Evolutionary conservation across 2,113 vertebrate species (phyloP), one percentile per base, ranked within the genome.

Genomic region (Onychostoma macrolepis): DNA sequence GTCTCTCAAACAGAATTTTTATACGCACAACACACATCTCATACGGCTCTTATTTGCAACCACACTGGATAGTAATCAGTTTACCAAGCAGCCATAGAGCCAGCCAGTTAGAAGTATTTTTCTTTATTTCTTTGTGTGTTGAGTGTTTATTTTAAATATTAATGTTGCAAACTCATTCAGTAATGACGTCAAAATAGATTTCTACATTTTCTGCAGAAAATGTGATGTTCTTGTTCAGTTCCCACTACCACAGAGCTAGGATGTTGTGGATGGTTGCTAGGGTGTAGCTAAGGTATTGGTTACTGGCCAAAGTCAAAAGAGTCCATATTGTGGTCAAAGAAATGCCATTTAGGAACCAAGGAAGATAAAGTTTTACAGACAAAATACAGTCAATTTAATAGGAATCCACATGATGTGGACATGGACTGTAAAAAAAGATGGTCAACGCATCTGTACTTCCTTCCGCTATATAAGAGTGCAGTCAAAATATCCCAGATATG

Each of bases 1-100:
- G 33, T 15, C 41, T 76, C 86, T 88, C 86, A 86, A 86, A 90
- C 75, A 50, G 84, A 88, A 88, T 88, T 84, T 67, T 81, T 80
- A 48, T 77, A 65, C 17, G 24, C 26, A 24, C 38, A 21, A 85
- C 84, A 85, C 53, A 67, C 84, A 85, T 63, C 58, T 81, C 79
- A 63, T 65, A 45, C 36, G 0, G 12, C 9, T 41, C 36, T 30
- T 81, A 65, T 81, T 65, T 58, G 13, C 0, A 63, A 45, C 58
- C 13, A 38, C 1, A 26, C 19, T 80, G 30, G 3, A 15, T 58
- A 80, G 24, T 43, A 63, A 41, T 43, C 6, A 3, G 58, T 26
- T 41, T 41, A 80, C 2, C 19, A 38, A 56, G 30, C 4, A 41
- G 6, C 5, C 78, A 38, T 15, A 80, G 6, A 13, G 61, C 38